Base-by-base conservation (phyloP, 1,140 invertebrate species). In the Ganaspis sp. region DNA sequence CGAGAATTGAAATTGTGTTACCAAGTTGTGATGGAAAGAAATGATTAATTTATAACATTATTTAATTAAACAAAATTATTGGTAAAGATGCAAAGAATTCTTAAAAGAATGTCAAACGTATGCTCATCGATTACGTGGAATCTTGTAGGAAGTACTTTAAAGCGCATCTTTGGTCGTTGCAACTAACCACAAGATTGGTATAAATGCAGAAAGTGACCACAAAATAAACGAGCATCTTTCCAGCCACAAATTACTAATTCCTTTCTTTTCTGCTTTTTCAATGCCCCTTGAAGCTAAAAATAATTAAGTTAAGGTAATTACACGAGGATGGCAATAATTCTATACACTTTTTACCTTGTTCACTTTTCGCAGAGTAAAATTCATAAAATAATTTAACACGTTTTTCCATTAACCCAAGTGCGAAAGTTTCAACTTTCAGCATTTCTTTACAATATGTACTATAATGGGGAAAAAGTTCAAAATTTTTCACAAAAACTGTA, bases 141-240 rank as follows among this genome's bases (percentile, higher is more conserved):
- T 58, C 54, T 58, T 58, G 23, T 64, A 23, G 23, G 58, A 64
- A 64, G 58, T 64, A 26, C n/a, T 26, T 34, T 64, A 29, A 64
- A 64, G 58, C 58, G 23, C 11, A 64, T 64, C 58, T 11, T n/a
- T 64, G 58, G 21, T 64, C 23, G 11, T 12, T 64, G 26, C 29
- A 64, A 29, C 15, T 29, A 64, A 64, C 58, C 58, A 11, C 58
- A 15, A 29, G 26, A 29, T 26, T 5, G 3, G 17, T 21, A 58
- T 11, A 58, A 58, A 29, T 64, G 12, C 58, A 29, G 58, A 26
- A 64, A 64, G 23, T 26, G 58, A 64, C 58, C 58, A 29, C 58
- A 64, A 64, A 64, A 64, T 64, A 29, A 64, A 34, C 58, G 58
- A 29, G 23, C 23, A 29, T 29, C 26, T 64, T 64, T 26, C 1